Percentiles rank a stretch among this genome's conserved stretches.
Evolutionary conservation across 2,797 vertebrate genomes (phyloP).

Genomic region (Squalus acanthias): DNA sequence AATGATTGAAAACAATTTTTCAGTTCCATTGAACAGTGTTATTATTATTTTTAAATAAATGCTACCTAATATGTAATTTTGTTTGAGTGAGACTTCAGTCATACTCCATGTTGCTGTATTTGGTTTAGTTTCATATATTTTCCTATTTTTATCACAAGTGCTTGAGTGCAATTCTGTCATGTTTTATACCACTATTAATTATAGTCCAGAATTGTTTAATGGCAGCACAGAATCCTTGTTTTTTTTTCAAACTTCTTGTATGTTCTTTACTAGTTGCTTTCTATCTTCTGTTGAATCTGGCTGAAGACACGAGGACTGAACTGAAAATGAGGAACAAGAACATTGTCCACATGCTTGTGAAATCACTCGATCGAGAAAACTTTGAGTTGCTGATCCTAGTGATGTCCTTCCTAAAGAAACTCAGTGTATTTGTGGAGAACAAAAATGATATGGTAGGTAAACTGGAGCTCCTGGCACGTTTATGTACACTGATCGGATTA

Average conservation of each 20-base stretch:
- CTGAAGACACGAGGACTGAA: conserved; percentile 83
- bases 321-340: conserved; percentile 96
- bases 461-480: neutral
- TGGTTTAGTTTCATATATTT: neutral
- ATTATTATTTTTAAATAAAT: neutral
- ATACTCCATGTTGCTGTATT: neutral
- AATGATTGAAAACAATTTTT: neutral
- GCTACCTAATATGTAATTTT: neutral
- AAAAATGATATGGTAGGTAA: conserved; percentile 90
- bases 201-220: neutral
- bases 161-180: neutral
- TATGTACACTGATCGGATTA: neutral
- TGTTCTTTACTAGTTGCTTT: conserved; percentile 69
- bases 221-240: neutral
- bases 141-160: neutral
- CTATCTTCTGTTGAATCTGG: conserved; percentile 83
- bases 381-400: conserved; percentile 81
- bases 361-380: conserved; percentile 78
- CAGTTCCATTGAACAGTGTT: neutral
- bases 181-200: neutral
- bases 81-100: neutral
- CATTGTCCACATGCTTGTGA: conserved; percentile 85
- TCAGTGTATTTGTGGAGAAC: conserved; percentile 92
- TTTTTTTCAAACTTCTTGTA: neutral
- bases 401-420: conserved; percentile 89